Evolutionary conservation across 2,797 vertebrate species (phyloP), one percentile per base, ranked within the genome.

Genomic region (Pseudomugil gertrudae): DNA sequence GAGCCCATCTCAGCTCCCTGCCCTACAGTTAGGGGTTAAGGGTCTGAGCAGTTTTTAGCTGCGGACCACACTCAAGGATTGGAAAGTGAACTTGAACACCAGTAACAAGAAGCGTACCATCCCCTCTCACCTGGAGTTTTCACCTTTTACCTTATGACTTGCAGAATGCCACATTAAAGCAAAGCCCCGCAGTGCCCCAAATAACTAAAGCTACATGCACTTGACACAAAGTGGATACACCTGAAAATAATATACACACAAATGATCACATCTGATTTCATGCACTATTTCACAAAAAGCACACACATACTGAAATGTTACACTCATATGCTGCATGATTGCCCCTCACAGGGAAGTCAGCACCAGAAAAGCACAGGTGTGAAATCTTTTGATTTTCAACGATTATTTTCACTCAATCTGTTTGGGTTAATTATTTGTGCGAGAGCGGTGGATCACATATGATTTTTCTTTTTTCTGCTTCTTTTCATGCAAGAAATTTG

Each of bases 61-160:
- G 51, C 24, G 51, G 69, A 77, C 66, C 54, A 60, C 69, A 72
- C 55, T 78, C 66, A 69, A 63, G 68, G 63, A 76, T 68, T 32
- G 36, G 72, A 80, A 86, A 87, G 88, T 85, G 76, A 89, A 84
- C 67, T 67, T 57, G 45, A 55, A 66, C 84, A 52, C 59, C 72
- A 58, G 75, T 83, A 87, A 87, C 69, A 74, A 77, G 80, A 63
- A 79, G 75, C 67, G 73, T 64, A 66, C n/a, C 0, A 27, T 59
- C 59, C 27, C 67, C 72, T 74, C 67, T 69, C 66, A 69, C 79
- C 74, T 84, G 68, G 13, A 80, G 69, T 67, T 64, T 58, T 75
- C n/a, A 81, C 74, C 69, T 82, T 65, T 77, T 59, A 66, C 63
- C 55, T 57, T 1, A 8, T 52, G 61, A 35, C 69, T 58, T 66